Percentiles rank a stretch among this genome's conserved stretches.
phyloP scores from a whole-genome alignment of 2,888 invertebrate species.

The Lasius fuliginosus region DNA sequence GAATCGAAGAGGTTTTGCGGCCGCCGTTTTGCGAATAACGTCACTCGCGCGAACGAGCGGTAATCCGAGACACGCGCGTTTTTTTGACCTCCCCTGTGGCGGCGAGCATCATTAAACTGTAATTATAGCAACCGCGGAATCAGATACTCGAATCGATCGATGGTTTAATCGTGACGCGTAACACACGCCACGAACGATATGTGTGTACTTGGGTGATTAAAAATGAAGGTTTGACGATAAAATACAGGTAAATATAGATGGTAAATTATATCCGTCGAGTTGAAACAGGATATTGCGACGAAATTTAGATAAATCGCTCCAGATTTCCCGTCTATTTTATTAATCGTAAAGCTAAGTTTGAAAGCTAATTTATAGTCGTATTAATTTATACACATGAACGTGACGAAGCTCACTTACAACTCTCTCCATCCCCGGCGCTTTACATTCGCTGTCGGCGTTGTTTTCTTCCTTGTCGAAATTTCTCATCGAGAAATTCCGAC shows the following conservation, averaged over 20 bases:
- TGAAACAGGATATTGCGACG: background rate
- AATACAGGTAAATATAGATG: background rate
- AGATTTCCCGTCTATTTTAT: background rate
- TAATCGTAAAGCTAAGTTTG: background rate
- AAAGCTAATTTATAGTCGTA: background rate
- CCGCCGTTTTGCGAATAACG: slow-evolving; percentile 40
- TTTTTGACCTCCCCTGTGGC: slow-evolving; percentile 40
- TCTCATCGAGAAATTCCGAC: slow-evolving; percentile 1
- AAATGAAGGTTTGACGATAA: background rate
- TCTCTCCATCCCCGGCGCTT: background rate
- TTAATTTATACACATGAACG: background rate
- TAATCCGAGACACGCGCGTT: slow-evolving; percentile 54
- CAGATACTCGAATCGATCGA: slow-evolving; percentile 27
- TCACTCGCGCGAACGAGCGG: slow-evolving; percentile 51
- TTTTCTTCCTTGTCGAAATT: slow-evolving; percentile 50
- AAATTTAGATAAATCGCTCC: background rate
- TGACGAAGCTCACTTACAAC: background rate
- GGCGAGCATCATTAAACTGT: slow-evolving; percentile 50
- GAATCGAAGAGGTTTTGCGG: slow-evolving; percentile 55
- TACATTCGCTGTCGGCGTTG: background rate
- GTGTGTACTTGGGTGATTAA: background rate
- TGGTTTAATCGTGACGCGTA: background rate
- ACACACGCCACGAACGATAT: background rate
- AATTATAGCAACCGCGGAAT: slow-evolving; percentile 53
- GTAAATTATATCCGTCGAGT: background rate